Evolutionary conservation across 1,140 invertebrate species (phyloP).

Genomic region (Xylocopa sonorina): DNA sequence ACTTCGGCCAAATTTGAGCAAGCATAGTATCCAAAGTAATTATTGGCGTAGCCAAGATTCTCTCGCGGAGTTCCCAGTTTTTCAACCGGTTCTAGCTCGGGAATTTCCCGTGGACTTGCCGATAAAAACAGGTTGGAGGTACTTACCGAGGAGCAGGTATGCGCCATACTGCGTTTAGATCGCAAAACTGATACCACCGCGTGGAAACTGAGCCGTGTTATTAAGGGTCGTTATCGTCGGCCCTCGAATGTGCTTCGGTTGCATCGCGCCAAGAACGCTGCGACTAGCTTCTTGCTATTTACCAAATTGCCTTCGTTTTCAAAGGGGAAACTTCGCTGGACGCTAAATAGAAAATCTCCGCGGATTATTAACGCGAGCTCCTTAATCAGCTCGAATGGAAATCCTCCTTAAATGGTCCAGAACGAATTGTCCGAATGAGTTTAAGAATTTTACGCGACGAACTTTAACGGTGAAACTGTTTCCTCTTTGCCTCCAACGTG

Average conservation of each 20-base stretch:
- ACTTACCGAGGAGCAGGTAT: background rate
- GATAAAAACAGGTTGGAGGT: background rate
- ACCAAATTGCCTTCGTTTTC: too few relatives aligned
- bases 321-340: too few relatives aligned
- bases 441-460: too few relatives aligned
- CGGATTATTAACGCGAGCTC: too few relatives aligned
- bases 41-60: background rate
- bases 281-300: background rate
- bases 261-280: background rate
- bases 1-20: background rate
- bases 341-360: too few relatives aligned
- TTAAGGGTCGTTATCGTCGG: conserved; percentile 2
- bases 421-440: too few relatives aligned
- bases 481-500: too few relatives aligned
- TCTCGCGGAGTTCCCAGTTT: background rate
- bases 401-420: too few relatives aligned
- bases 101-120: background rate
- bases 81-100: too few relatives aligned
- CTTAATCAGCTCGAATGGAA: too few relatives aligned
- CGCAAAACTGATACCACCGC: background rate
- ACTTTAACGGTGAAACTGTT: too few relatives aligned
- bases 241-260: too few relatives aligned
- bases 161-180: background rate
- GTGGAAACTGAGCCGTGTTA: background rate
- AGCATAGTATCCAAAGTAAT: background rate